phyloP scores from a whole-genome alignment of 2,888 invertebrate species.

The Teleogryllus oceanicus region DNA sequence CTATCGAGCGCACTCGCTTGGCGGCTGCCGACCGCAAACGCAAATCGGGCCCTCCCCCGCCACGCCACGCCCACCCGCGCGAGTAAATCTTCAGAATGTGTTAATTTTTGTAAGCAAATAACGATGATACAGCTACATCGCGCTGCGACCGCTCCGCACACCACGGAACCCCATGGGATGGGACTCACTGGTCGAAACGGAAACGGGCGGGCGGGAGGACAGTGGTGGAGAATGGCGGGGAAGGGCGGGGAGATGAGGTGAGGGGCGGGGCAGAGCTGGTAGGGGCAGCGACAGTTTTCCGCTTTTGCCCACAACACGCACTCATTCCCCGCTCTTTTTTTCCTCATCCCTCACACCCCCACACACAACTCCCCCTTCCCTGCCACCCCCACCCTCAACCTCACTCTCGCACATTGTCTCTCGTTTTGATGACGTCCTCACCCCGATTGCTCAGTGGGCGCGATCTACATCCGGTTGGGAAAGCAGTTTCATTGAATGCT shows the following conservation, averaged over 20 bases:
- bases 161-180: not conserved
- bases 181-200: too few relatives aligned
- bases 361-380: not conserved
- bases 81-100: conserved; percentile 7
- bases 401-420: not conserved
- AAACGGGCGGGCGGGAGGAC: too few relatives aligned
- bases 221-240: too few relatives aligned
- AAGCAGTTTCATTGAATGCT: not conserved
- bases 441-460: not conserved
- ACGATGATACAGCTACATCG: not conserved
- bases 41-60: not conserved
- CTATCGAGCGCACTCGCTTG: not conserved
- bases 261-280: too few relatives aligned
- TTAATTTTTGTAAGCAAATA: conserved; percentile 3
- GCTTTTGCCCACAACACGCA: too few relatives aligned
- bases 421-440: conserved; percentile 7
- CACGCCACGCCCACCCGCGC: not conserved
- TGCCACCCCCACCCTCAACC: not conserved
- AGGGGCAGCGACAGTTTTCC: too few relatives aligned
- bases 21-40: not conserved
- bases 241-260: too few relatives aligned
- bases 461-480: not conserved
- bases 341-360: not conserved
- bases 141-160: not conserved
- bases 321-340: not conserved